Evolutionary conservation across 92 coral and sea anemone genomes (phyloP).

Genomic region (Zoanthus sansibaricus): DNA sequence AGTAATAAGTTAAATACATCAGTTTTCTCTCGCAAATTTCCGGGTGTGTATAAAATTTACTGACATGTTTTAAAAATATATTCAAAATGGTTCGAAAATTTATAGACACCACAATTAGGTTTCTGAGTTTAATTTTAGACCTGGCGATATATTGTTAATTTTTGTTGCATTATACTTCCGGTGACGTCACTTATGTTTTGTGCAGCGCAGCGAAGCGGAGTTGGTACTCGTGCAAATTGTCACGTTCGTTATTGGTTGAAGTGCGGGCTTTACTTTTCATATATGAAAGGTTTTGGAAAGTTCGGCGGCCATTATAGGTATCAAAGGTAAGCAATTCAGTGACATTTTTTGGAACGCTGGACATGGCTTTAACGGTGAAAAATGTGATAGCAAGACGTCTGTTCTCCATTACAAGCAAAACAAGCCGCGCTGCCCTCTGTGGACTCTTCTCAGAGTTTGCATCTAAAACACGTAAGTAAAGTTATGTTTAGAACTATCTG

Average conservation of each 20-base stretch:
- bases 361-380: not conserved
- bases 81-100: not conserved
- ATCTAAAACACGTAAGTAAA: not conserved
- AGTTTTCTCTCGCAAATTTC: not conserved
- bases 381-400: not conserved
- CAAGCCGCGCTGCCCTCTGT: not conserved
- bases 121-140: not conserved
- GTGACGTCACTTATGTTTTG: not conserved
- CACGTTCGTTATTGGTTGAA: not conserved
- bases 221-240: not conserved
- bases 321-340: not conserved
- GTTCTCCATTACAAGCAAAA: not conserved
- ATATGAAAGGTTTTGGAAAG: not conserved
- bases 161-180: not conserved
- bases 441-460: not conserved
- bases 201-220: not conserved
- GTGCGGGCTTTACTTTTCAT: not conserved
- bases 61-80: not conserved
- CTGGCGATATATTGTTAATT: not conserved
- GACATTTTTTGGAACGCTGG: not conserved
- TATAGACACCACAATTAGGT: not conserved
- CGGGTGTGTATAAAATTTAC: not conserved
- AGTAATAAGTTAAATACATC: not conserved
- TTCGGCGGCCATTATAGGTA: not conserved
- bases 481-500: not conserved